Conservation (phyloP, 2,888 invertebrate species). For the Diaphora mendica region DNA sequence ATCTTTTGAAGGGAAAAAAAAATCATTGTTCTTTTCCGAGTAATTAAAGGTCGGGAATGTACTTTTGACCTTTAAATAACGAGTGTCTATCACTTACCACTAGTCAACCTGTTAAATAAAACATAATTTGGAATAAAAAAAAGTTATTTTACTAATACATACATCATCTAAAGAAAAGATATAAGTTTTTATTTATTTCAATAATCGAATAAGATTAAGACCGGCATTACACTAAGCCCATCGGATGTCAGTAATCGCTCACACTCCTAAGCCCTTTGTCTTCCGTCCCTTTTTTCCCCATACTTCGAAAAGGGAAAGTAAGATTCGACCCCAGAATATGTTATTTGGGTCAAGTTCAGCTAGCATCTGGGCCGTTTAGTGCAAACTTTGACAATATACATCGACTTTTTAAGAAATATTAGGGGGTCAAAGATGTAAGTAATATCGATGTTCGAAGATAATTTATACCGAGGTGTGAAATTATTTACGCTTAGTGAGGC, state of each 20-base stretch:
- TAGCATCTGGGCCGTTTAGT: constrained; percentile 64
- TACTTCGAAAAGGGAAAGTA: constrained; percentile 28
- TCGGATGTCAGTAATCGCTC: constrained; percentile 46
- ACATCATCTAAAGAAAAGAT: neutral
- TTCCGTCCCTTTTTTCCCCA: constrained; percentile 23
- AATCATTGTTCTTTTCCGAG: too few species aligned
- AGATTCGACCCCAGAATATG: constrained; percentile 39
- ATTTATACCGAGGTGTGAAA: neutral
- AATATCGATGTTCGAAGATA: neutral
- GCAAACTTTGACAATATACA: constrained; percentile 63
- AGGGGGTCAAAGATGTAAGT: neutral
- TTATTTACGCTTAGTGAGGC: neutral
- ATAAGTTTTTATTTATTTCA: neutral
- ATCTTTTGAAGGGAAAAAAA: too few species aligned
- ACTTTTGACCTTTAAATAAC: too few species aligned
- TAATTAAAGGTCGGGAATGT: too few species aligned
- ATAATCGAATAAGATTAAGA: constrained; percentile 5
- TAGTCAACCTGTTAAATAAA: too few species aligned
- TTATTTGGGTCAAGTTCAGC: constrained; percentile 71
- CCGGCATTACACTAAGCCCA: constrained; percentile 22
- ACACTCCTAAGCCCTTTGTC: constrained; percentile 32
- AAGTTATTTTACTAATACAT: neutral
- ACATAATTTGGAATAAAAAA: too few species aligned
- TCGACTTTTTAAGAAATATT: constrained; percentile 41
- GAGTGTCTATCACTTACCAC: too few species aligned